Conservation (phyloP, 2,113 vertebrate species). For the Oophaga pumilio region DNA sequence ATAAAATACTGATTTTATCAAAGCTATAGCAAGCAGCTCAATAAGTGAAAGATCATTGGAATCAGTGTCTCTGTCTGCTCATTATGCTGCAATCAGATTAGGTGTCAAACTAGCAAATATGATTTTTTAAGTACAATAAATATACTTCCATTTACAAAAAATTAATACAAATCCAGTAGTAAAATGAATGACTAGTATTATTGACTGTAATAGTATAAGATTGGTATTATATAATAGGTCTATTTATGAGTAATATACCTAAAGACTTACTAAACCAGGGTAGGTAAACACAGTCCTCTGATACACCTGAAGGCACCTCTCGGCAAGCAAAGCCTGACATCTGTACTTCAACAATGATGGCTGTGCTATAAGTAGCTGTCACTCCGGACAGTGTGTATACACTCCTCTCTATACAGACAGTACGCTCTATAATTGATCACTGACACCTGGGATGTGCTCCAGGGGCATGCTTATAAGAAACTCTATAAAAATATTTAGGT, state of each 20-base stretch:
- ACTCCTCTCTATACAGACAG: conserved; percentile 14
- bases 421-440: conserved; percentile 15
- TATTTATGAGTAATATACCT: conserved; percentile 16
- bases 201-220: neutral
- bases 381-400: conserved; percentile 17
- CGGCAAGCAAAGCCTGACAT: conserved; percentile 24
- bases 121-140: neutral
- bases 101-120: neutral
- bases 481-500: neutral
- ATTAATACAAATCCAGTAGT: neutral
- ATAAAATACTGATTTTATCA: too few species aligned
- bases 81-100: too few species aligned
- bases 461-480: neutral
- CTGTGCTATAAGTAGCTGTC: conserved; percentile 32
- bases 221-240: neutral
- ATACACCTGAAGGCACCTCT: conserved; percentile 36
- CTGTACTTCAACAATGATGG: neutral
- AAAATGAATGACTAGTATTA: neutral
- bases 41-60: too few species aligned
- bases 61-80: too few species aligned
- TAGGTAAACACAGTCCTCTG: neutral
- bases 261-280: conserved; percentile 20
- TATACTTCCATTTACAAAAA: neutral
- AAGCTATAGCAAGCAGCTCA: too few species aligned
- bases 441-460: conserved; percentile 7